These are phyloP conservation scores for Strigamia crassipes DNA, from an alignment of 2,888 invertebrate species.

Conservation along the genomic window DNA sequence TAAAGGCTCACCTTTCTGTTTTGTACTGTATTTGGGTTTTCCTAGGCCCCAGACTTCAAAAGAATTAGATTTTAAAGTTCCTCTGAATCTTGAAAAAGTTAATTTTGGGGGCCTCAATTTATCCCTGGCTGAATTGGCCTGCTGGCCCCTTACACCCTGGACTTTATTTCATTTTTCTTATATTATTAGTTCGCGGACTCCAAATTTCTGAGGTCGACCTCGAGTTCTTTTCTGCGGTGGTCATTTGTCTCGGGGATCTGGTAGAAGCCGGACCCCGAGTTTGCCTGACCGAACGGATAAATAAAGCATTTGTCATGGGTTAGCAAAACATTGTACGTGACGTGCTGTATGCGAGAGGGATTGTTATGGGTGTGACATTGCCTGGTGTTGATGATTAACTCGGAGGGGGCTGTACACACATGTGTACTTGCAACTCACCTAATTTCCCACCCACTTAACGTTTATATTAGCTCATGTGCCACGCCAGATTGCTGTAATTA, in stretches of 20 bases:
- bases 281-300: slow-evolving; percentile 24
- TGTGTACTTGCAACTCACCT: slow-evolving; percentile 4
- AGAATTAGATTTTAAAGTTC: no score
- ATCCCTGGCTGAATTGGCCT: no score
- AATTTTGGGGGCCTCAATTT: no score
- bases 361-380: slow-evolving; percentile 28
- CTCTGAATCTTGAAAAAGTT: no score
- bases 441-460: slow-evolving; percentile 23
- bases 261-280: neutral
- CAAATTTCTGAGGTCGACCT: neutral
- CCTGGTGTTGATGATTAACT: slow-evolving; percentile 18
- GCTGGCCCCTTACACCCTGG: no score
- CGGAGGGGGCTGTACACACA: slow-evolving; percentile 5
- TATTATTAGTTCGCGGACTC: no score
- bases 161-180: no score
- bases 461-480: neutral
- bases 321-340: slow-evolving; percentile 4
- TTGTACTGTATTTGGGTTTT: no score
- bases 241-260: neutral
- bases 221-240: neutral
- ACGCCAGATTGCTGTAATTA: slow-evolving; percentile 2
- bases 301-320: slow-evolving; percentile 8
- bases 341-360: slow-evolving; percentile 23
- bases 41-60: no score
- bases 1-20: no score